Evolutionary conservation across 2,888 invertebrate species (phyloP).

Genomic region (Flexamia atlantica): DNA sequence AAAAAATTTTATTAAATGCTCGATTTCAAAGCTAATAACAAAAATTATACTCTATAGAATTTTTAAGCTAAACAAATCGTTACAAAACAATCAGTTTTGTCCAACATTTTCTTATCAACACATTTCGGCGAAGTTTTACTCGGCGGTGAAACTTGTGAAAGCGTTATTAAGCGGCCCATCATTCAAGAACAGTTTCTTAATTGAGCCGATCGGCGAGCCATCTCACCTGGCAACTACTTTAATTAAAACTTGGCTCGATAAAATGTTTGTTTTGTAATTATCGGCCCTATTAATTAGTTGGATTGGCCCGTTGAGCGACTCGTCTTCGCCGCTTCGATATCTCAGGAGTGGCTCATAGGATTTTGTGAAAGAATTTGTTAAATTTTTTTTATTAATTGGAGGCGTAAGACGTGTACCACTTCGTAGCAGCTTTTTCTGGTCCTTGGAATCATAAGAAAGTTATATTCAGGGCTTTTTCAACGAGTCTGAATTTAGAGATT

Average conservation of each 20-base stretch:
- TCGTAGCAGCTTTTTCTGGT: no score
- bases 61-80: neutral
- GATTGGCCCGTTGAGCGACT: conserved; percentile 7
- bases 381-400: no score
- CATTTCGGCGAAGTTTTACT: conserved; percentile 1
- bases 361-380: no score
- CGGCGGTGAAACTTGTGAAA: neutral
- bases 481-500: no score
- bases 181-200: conserved; percentile 40
- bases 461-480: no score
- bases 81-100: no score
- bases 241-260: conserved; percentile 46
- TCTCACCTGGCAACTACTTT: conserved; percentile 24
- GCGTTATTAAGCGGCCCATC: conserved; percentile 35
- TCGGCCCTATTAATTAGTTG: conserved; percentile 31
- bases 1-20: no score
- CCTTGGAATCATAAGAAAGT: no score
- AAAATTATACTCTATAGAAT: no score
- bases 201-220: conserved; percentile 29
- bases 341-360: no score
- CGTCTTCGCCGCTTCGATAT: neutral
- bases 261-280: conserved; percentile 52
- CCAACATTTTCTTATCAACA: neutral
- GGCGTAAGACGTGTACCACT: no score
- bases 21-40: no score